Evolutionary conservation across 2,888 invertebrate species (phyloP).

Genomic region (Oligia latruncula): DNA sequence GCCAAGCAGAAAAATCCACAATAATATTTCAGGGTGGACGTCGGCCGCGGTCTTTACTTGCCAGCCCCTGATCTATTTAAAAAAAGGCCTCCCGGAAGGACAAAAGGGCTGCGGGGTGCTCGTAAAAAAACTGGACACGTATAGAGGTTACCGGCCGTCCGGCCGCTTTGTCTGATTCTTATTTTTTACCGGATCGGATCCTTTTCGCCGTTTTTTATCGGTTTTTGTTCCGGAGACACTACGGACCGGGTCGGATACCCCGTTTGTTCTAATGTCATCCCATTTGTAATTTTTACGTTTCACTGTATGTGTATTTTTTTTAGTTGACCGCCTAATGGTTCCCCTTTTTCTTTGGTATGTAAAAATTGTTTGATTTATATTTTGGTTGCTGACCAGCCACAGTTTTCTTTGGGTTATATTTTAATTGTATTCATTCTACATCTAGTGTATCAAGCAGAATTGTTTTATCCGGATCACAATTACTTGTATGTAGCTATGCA

Average conservation of each 20-base stretch:
- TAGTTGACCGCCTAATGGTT: conserved; percentile 79
- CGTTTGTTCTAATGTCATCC: conserved; percentile 88
- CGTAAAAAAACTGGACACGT: conserved; percentile 89
- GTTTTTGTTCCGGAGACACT: conserved; percentile 89
- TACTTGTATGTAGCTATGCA: not conserved
- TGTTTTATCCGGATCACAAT: not conserved
- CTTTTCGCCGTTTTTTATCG: conserved; percentile 89
- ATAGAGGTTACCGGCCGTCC: conserved; percentile 85
- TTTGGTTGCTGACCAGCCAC: conserved; percentile 63
- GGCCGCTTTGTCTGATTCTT: conserved; percentile 89
- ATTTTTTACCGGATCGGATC: conserved; percentile 90
- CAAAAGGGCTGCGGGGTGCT: conserved; percentile 86
- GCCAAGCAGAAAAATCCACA: conserved; percentile 90
- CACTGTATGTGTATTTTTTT: conserved; percentile 75
- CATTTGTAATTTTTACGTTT: conserved; percentile 88
- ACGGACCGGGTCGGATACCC: conserved; percentile 75
- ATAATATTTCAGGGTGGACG: conserved; percentile 89
- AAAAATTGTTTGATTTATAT: conserved; percentile 82
- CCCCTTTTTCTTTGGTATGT: conserved; percentile 81
- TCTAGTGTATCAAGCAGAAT: conserved; percentile 15
- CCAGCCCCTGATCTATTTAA: conserved; percentile 90
- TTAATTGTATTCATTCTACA: conserved; percentile 49
- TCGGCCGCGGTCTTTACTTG: conserved; percentile 86
- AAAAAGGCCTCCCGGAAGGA: conserved; percentile 89
- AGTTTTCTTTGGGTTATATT: conserved; percentile 67